Percentiles rank a stretch among this genome's conserved stretches.
Evolutionary conservation across 2,888 invertebrate genomes (phyloP).

Genomic region (Tachina lurida): DNA sequence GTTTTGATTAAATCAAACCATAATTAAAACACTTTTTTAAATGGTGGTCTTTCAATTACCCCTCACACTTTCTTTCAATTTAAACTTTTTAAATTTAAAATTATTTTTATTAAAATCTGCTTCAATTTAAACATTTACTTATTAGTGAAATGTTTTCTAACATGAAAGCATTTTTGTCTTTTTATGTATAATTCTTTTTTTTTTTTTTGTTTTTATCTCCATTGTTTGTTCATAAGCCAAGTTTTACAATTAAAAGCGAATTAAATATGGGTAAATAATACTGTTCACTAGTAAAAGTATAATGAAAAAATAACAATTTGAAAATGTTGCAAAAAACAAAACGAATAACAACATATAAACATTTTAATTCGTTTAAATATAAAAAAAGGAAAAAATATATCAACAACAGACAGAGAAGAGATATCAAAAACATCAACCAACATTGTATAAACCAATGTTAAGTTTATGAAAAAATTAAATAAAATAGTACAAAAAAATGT

Average conservation of each 20-base stretch:
- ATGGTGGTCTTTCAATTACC: too few relatives aligned
- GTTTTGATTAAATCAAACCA: too few relatives aligned
- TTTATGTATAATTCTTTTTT: not conserved
- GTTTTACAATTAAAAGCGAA: conserved; percentile 38
- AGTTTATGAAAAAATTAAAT: conserved; percentile 57
- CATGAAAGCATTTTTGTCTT: not conserved
- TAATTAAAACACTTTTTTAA: too few relatives aligned
- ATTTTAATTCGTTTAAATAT: not conserved
- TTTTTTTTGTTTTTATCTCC: not conserved
- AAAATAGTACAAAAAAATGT: not conserved
- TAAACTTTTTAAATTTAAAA: too few relatives aligned
- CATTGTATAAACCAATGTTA: conserved; percentile 44
- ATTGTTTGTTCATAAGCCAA: conserved; percentile 23
- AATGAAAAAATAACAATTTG: conserved; percentile 9
- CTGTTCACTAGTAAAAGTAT: conserved; percentile 14
- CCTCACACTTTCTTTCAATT: too few relatives aligned
- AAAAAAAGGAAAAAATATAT: conserved; percentile 23
- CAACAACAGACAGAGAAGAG: conserved; percentile 64
- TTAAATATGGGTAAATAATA: conserved; percentile 58
- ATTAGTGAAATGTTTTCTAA: not conserved
- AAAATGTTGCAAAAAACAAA: not conserved
- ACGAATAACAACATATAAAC: not conserved
- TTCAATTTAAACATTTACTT: too few relatives aligned
- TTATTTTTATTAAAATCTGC: too few relatives aligned
- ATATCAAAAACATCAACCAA: conserved; percentile 64